Conservation (phyloP, 2,888 invertebrate species). For the Frankliniella fusca region DNA sequence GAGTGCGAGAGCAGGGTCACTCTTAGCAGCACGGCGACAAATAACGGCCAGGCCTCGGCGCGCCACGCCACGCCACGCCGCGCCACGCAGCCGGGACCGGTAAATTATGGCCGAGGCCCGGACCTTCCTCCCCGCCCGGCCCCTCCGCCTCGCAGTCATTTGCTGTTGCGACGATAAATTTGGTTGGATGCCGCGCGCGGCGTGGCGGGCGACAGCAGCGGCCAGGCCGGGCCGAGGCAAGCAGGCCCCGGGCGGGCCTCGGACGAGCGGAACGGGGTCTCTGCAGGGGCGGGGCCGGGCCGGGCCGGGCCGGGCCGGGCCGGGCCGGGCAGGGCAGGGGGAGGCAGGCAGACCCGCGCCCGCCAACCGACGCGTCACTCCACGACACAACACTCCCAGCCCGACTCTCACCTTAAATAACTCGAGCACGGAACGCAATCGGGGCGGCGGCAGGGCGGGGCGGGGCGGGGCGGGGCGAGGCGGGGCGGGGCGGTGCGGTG, state of each 20-base stretch:
- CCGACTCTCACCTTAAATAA: not conserved
- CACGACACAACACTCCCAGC: not conserved
- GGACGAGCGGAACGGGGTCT: not conserved
- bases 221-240: not conserved
- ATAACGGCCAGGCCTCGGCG: not conserved
- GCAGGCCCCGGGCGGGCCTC: no score
- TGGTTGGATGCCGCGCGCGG: not conserved
- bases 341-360: not conserved
- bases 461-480: no score
- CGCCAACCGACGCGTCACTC: not conserved
- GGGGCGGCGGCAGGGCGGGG: no score
- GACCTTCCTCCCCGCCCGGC: not conserved
- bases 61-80: not conserved
- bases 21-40: slow-evolving; percentile 18
- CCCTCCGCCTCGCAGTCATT: slow-evolving; percentile 8
- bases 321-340: not conserved
- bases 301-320: not conserved
- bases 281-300: not conserved
- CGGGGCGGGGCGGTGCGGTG: no score
- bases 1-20: not conserved
- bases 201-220: not conserved
- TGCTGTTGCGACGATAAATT: slow-evolving; percentile 12
- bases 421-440: no score
- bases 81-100: not conserved
- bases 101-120: not conserved